Evolutionary conservation across 2,113 vertebrate genomes (phyloP).

Genomic region (Pelusios castaneus): DNA sequence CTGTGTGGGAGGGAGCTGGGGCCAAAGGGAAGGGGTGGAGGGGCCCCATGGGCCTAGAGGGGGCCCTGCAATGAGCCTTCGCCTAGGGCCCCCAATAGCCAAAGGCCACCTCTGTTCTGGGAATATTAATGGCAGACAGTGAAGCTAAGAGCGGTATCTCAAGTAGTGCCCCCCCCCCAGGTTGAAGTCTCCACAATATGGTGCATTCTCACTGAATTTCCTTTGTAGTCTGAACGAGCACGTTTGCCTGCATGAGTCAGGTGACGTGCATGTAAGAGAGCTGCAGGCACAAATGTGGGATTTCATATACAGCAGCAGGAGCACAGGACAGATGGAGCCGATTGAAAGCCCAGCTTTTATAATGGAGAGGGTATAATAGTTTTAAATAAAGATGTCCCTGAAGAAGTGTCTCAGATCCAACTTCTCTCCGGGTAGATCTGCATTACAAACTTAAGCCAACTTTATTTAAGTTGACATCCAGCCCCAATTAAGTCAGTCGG

Average conservation of each 20-base stretch:
- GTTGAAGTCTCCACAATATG: neutral
- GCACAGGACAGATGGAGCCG: neutral
- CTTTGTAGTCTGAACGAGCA: constrained; percentile 24
- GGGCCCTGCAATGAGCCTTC: too few species aligned
- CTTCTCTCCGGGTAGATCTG: neutral
- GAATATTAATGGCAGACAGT: constrained; percentile 64
- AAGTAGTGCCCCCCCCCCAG: neutral
- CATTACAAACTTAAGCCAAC: too few species aligned
- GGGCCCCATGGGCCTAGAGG: too few species aligned
- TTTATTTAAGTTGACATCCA: too few species aligned
- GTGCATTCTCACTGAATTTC: neutral
- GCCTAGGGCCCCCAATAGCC: too few species aligned
- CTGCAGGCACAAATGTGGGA: fast-evolving
- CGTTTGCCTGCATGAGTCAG: constrained; percentile 4
- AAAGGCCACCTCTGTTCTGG: too few species aligned
- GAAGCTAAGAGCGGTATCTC: constrained; percentile 32
- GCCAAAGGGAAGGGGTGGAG: too few species aligned
- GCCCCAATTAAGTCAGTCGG: too few species aligned
- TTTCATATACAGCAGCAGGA: neutral
- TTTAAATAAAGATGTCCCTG: neutral
- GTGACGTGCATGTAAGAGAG: neutral
- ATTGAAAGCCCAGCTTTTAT: neutral
- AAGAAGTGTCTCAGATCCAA: neutral
- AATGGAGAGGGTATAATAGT: constrained; percentile 24
- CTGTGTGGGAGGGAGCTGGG: too few species aligned